These are phyloP conservation scores for Catostomus latipinnis DNA, from an alignment of 2,797 vertebrate genomes.

Conservation along the genomic window DNA sequence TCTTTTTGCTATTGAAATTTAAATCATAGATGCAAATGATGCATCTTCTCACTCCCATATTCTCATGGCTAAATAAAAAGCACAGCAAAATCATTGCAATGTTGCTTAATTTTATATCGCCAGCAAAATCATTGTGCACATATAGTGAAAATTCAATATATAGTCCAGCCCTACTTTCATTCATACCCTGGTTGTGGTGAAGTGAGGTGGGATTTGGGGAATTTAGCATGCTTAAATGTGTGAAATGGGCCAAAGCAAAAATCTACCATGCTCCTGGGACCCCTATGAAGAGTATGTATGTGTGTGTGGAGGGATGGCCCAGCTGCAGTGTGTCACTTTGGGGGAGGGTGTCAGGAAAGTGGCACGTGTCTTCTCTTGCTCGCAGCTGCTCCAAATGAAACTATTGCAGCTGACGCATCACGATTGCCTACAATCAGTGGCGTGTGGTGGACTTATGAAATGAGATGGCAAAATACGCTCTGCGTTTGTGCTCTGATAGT, in stretches of 20 bases:
- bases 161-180: no score
- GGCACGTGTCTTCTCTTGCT: background rate
- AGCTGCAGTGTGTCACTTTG: slow-evolving; percentile 40
- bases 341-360: background rate
- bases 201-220: slow-evolving; percentile 38
- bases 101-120: no score
- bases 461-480: background rate
- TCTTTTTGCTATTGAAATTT: no score
- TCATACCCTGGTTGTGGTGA: slow-evolving; percentile 21
- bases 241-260: slow-evolving; percentile 66
- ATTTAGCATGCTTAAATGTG: slow-evolving; percentile 63
- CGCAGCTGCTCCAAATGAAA: slow-evolving; percentile 39
- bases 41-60: no score
- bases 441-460: background rate
- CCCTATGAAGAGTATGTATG: slow-evolving; percentile 22
- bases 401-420: slow-evolving; percentile 38
- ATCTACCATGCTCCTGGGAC: slow-evolving; percentile 45
- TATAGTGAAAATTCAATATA: no score
- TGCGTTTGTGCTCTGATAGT: background rate
- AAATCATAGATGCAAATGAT: no score
- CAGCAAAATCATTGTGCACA: no score
- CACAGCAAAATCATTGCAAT: no score
- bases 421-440: slow-evolving; percentile 3
- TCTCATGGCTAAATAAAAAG: no score
- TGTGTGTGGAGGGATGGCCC: slow-evolving; percentile 38